Base-by-base conservation (phyloP, 2,888 invertebrate genomes). In the Agonum fuliginosum region DNA sequence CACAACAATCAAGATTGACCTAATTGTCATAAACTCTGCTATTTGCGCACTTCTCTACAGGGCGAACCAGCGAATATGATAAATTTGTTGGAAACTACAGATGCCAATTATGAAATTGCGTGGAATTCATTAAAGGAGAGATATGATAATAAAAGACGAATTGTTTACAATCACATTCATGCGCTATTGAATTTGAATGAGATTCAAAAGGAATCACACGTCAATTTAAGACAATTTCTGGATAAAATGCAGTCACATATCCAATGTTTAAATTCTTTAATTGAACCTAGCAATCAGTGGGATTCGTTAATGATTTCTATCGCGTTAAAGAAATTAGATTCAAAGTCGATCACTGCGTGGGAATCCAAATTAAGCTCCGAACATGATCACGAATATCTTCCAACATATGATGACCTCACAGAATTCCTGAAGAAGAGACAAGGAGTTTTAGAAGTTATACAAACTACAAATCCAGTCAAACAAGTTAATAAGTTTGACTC, bases 11-110 rank as follows among this genome's bases (percentile, higher is more conserved):
- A 54, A 2, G 67, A 78, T 10, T 48, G 80, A 27, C 30, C 78
- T 14, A 34, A 74, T 17, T 79, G 78, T 3, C 79, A 79, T 73
- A 80, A 81, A 54, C 41, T 80, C n/a, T 54, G 46, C 34, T 78
- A 78, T 43, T 54, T 78, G 41, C 20, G 58, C 5, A 10, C 70
- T 24, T 69, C 58, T 8, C 14, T 78, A 20, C 22, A 67, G 43
- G 67, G 73, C 22, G 78, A 73, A 37, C 67, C 73, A 20, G 20
- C 27, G 4, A 67, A 62, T 8, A 20, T 72, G 48, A 73, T 78
- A 24, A 65, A 43, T 5, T 30, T 20, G 4, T 37, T 78, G 14
- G 41, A 78, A 22, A 8, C 73, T 3, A 73, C 51, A 19, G 78
- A 78, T 30, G 19, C 65, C 1, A 78, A 78, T 78, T 73, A 78